phyloP scores from a whole-genome alignment of 2,888 invertebrate species.

The Nephrotoma flavescens region DNA sequence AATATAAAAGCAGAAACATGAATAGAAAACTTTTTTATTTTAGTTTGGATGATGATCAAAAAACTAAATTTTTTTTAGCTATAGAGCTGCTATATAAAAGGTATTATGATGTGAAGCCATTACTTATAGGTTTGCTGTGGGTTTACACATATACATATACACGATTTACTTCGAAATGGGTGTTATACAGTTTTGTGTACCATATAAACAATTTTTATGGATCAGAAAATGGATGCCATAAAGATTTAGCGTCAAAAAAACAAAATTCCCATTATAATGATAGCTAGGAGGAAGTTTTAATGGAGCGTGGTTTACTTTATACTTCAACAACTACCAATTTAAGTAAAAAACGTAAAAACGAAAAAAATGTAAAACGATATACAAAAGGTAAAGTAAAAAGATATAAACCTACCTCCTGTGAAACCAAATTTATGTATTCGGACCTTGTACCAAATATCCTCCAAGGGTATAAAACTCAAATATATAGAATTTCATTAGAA shows the following conservation, averaged over 20 bases:
- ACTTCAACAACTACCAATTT: background rate
- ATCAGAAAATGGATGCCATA: background rate
- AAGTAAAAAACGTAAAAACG: background rate
- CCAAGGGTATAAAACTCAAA: background rate
- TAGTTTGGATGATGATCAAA: background rate
- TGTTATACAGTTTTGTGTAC: background rate
- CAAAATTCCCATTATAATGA: background rate
- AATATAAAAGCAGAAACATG: background rate
- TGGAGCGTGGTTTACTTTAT: background rate
- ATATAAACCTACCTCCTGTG: background rate
- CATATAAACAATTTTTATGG: background rate
- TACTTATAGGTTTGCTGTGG: background rate
- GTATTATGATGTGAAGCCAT: background rate
- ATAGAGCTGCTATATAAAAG: background rate
- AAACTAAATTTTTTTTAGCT: background rate
- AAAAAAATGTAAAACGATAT: too few species aligned
- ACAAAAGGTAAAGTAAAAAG: too few species aligned
- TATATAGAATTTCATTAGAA: background rate
- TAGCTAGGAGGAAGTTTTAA: background rate
- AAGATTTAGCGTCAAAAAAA: background rate
- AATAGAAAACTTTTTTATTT: background rate
- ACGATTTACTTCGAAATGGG: background rate
- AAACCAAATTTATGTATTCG: background rate
- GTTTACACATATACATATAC: background rate
- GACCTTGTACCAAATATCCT: background rate